Percentiles rank a stretch among this genome's conserved stretches.
phyloP scores from a whole-genome alignment of 1,140 invertebrate species.

The Drosophila sproati region DNA sequence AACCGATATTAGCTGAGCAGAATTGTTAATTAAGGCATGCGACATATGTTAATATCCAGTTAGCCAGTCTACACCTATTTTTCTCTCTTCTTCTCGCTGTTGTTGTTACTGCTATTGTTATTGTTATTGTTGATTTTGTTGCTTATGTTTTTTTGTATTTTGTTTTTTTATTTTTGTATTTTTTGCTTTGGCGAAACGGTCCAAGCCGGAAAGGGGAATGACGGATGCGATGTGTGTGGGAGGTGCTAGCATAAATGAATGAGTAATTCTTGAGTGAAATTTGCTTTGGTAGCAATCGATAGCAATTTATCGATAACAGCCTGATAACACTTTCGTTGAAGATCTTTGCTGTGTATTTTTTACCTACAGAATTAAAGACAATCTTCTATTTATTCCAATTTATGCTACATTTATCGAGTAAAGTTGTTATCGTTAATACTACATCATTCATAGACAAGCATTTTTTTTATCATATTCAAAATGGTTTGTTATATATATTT shows the following conservation, averaged over 20 bases:
- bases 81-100: too few species aligned
- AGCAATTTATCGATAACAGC: background rate
- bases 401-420: too few species aligned
- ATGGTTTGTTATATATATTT: too few species aligned
- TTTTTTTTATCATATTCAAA: too few species aligned
- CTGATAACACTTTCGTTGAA: too few species aligned
- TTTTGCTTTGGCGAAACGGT: constrained; percentile 43
- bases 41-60: constrained; percentile 69
- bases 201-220: constrained; percentile 57
- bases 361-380: background rate
- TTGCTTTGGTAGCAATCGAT: background rate
- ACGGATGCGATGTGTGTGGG: constrained; percentile 44
- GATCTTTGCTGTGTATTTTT: background rate
- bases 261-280: constrained; percentile 32
- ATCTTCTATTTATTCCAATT: too few species aligned
- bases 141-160: background rate
- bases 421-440: too few species aligned
- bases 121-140: constrained; percentile 2
- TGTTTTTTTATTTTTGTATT: constrained; percentile 1
- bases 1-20: constrained; percentile 81
- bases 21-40: constrained; percentile 76
- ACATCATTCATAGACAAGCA: too few species aligned
- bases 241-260: constrained; percentile 2
- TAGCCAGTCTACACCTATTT: too few species aligned
- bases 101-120: constrained; percentile 42